Conservation (phyloP, 1,140 invertebrate genomes). For the Apolygus lucorum region DNA sequence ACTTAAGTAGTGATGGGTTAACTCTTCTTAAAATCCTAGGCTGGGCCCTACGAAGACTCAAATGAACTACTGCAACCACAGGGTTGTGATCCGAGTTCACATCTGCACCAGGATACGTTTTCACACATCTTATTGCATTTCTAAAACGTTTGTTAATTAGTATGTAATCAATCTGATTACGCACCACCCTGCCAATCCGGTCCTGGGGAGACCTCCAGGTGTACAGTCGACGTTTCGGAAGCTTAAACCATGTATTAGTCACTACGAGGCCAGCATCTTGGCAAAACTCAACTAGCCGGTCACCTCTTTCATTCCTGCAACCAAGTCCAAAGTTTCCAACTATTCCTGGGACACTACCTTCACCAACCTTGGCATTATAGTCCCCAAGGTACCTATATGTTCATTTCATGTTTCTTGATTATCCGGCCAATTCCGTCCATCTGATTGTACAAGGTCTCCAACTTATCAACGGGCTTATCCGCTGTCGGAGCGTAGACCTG, state of each 20-base stretch:
- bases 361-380: slow-evolving; percentile 34
- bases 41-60: slow-evolving; percentile 9
- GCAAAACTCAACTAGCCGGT: slow-evolving; percentile 35
- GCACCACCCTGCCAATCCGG: slow-evolving; percentile 31
- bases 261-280: slow-evolving; percentile 34
- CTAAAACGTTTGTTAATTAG: slow-evolving; percentile 34
- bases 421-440: neutral
- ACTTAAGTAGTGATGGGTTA: slow-evolving; percentile 8
- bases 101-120: neutral
- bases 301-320: slow-evolving; percentile 35
- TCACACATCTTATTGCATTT: slow-evolving; percentile 34
- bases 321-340: slow-evolving; percentile 33
- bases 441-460: no score
- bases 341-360: slow-evolving; percentile 24
- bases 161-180: slow-evolving; percentile 39
- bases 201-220: slow-evolving; percentile 38
- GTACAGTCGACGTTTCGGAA: slow-evolving; percentile 35
- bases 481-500: no score
- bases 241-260: slow-evolving; percentile 36
- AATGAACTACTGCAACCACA: slow-evolving; percentile 26
- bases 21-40: neutral
- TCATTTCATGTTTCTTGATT: slow-evolving; percentile 28
- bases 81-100: slow-evolving; percentile 36
- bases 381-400: slow-evolving; percentile 33
- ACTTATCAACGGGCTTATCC: no score